These are phyloP conservation scores for Meloidogyne floridensis DNA, from an alignment of 1,140 invertebrate species.

Conservation along the genomic window DNA sequence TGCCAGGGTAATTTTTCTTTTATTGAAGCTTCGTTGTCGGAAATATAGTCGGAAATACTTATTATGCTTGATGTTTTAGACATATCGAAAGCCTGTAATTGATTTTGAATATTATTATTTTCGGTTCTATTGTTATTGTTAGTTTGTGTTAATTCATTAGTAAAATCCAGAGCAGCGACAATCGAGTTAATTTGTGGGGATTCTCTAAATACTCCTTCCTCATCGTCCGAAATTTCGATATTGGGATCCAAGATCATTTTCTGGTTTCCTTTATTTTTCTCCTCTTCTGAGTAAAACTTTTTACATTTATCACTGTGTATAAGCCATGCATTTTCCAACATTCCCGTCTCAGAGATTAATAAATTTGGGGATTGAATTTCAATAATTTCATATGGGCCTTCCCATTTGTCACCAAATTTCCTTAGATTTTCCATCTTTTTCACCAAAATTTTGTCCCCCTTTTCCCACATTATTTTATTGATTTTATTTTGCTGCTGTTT, in stretches of 20 bases:
- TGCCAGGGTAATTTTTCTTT: too few species aligned
- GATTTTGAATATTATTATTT: too few species aligned
- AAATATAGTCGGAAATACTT: too few species aligned
- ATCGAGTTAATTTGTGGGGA: too few species aligned
- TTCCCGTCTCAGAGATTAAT: not conserved
- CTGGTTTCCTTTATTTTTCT: not conserved
- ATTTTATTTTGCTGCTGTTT: not conserved
- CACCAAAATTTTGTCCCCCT: not conserved
- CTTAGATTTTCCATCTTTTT: not conserved
- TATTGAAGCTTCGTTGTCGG: too few species aligned
- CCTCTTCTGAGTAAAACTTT: not conserved
- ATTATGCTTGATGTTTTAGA: too few species aligned
- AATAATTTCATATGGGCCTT: constrained; percentile 1
- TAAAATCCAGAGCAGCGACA: too few species aligned
- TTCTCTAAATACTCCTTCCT: too few species aligned
- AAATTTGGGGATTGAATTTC: not conserved
- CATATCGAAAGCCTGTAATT: too few species aligned
- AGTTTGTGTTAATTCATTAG: too few species aligned
- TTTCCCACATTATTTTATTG: not conserved
- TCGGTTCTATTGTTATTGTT: too few species aligned
- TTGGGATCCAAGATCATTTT: not conserved
- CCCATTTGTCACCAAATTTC: not conserved
- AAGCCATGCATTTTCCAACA: not conserved
- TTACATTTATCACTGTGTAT: not conserved
- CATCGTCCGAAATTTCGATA: not conserved